Percentiles rank a stretch among this genome's conserved stretches.
phyloP scores from a whole-genome alignment of 2,888 invertebrate species.

The Xestia c-nigrum region DNA sequence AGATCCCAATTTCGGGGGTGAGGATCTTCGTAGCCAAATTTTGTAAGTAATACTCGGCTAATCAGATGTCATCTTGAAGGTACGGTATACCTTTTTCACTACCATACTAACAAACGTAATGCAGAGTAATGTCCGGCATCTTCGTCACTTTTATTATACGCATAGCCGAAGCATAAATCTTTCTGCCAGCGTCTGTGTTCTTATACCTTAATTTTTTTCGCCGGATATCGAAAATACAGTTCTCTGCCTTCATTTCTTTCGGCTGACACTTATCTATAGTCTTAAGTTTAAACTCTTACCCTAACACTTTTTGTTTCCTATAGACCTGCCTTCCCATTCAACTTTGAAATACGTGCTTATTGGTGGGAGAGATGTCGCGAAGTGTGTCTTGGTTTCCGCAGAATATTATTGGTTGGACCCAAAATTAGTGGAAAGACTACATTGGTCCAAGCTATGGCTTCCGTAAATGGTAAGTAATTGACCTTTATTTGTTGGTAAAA shows the following conservation, averaged over 20 bases:
- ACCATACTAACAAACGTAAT: background rate
- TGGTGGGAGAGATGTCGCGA: slow-evolving; percentile 84
- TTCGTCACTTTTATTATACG: background rate
- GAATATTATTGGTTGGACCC: slow-evolving; percentile 79
- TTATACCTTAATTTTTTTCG: background rate
- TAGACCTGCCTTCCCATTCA: slow-evolving; percentile 73
- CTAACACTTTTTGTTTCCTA: background rate
- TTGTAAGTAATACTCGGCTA: slow-evolving; percentile 67
- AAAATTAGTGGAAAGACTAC: slow-evolving; percentile 75
- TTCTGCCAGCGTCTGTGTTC: background rate
- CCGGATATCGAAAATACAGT: background rate
- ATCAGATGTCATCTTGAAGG: background rate
- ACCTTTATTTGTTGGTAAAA: background rate
- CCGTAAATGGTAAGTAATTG: slow-evolving; percentile 73
- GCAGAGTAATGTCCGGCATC: background rate
- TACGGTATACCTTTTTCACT: background rate
- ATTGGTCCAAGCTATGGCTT: slow-evolving; percentile 77
- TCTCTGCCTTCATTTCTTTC: background rate
- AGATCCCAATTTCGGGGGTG: slow-evolving; percentile 82
- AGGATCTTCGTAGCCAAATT: slow-evolving; percentile 76
- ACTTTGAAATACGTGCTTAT: slow-evolving; percentile 76
- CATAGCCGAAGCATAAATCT: background rate
- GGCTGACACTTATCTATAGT: background rate
- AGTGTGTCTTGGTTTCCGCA: slow-evolving; percentile 70
- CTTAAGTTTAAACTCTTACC: no score